Evolutionary conservation across 1,140 invertebrate species (phyloP), one percentile per base, ranked within the genome.

Genomic region (Pogonognathellus flavescens): DNA sequence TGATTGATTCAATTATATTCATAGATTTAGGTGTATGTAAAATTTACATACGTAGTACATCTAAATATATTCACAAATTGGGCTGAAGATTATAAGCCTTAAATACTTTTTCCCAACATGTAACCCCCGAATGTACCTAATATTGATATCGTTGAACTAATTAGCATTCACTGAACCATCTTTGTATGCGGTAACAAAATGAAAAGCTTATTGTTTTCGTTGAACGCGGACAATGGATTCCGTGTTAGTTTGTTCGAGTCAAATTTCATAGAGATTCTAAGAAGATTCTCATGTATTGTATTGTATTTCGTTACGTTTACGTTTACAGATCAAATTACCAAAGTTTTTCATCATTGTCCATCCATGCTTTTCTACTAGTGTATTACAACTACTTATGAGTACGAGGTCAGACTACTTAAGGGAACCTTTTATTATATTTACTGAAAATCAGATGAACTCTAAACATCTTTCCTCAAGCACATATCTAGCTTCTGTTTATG

Each of bases 241-340:
- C 16, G 70, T 76, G 70, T 50, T 76, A 50, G 70, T 41, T 49
- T 76, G 9, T 9, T 14, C 5, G 70, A 76, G 70, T 76, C 70
- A 76, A 76, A 76, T 76, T 76, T 76, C 70, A 76, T 76, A 31
- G 70, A 66, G 70, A 76, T 76, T 1, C 70, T 76, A 76, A 76
- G 70, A 76, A 76, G 70, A 76, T 76, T 76, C 70, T 76, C 70
- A 49, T 76, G 70, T 76, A 76, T n/a, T 76, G 70, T 76, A 76
- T 76, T 76, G 18, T 76, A 50, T 76, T 76, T 50, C 70, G 49
- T 76, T 76, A 13, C 16, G n/a, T n/a, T n/a, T n/a, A n/a, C n/a
- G n/a, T n/a, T n/a, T n/a, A 49, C n/a, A 31, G 49, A 31, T 76
- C 70, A 76, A 49, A 25, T 76, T 76, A 76, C 70, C 25, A 41